Conservation (phyloP, 2,888 invertebrate genomes). For the Scaeva pyrastri region DNA sequence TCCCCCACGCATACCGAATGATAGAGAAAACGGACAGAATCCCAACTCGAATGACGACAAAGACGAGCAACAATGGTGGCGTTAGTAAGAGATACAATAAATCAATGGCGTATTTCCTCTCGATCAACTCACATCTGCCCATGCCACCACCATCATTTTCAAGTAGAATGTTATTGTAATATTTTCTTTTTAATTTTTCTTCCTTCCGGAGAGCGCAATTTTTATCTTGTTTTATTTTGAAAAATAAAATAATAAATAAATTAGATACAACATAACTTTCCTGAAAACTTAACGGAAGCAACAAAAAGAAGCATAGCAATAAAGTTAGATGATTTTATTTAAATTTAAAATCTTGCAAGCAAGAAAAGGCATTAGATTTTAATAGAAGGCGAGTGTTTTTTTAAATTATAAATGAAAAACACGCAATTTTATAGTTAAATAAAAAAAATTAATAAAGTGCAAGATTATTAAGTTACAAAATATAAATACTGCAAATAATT, state of each 20-base stretch:
- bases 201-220: slow-evolving; percentile 35
- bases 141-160: not conserved
- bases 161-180: slow-evolving; percentile 18
- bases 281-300: not conserved
- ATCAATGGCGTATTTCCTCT: not conserved
- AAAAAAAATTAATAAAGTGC: not conserved
- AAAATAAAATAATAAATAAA: slow-evolving; percentile 30
- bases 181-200: slow-evolving; percentile 29
- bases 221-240: slow-evolving; percentile 13
- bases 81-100: slow-evolving; percentile 74
- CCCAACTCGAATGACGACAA: slow-evolving; percentile 68
- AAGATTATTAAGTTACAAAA: not conserved
- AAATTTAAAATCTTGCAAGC: not conserved
- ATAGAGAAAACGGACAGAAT: slow-evolving; percentile 71
- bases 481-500: not conserved
- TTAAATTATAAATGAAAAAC: not conserved
- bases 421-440: not conserved
- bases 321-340: not conserved
- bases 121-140: not conserved
- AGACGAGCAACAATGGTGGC: slow-evolving; percentile 83
- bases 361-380: not conserved
- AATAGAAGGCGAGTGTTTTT: not conserved
- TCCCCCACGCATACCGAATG: slow-evolving; percentile 77
- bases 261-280: slow-evolving; percentile 16
- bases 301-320: not conserved